Conservation (phyloP, 2,113 vertebrate genomes). For the Bos indicus region DNA sequence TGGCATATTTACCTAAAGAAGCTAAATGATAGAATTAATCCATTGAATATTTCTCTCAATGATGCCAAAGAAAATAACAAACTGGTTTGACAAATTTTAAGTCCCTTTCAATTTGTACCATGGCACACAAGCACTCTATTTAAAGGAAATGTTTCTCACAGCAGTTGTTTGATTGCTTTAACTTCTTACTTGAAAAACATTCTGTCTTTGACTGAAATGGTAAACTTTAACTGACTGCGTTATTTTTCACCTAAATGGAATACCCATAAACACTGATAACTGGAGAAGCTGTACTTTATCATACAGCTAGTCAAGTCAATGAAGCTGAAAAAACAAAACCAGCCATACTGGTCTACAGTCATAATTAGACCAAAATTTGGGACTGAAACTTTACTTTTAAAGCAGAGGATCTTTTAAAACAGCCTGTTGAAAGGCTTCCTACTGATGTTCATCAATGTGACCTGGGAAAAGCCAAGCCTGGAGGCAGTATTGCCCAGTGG, state of each 20-base stretch:
- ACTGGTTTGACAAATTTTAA: neutral
- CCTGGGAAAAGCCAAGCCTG: neutral
- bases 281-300: neutral
- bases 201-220: neutral
- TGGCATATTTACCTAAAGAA: conserved; percentile 5
- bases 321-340: neutral
- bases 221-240: neutral
- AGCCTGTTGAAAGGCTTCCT: neutral
- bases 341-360: neutral
- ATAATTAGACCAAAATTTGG: neutral
- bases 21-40: neutral
- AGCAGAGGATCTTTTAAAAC: neutral
- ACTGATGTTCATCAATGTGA: neutral
- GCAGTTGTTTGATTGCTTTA: neutral
- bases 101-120: neutral
- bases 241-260: conserved; percentile 14
- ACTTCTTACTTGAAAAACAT: neutral
- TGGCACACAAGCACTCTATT: neutral
- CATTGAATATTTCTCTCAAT: neutral
- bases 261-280: neutral
- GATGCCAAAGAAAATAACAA: neutral
- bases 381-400: neutral
- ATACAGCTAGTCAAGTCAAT: neutral
- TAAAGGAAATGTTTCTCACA: neutral
- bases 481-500: neutral